Conservation (phyloP, 2,113 vertebrate species). For the Sapayoa aenigma region DNA sequence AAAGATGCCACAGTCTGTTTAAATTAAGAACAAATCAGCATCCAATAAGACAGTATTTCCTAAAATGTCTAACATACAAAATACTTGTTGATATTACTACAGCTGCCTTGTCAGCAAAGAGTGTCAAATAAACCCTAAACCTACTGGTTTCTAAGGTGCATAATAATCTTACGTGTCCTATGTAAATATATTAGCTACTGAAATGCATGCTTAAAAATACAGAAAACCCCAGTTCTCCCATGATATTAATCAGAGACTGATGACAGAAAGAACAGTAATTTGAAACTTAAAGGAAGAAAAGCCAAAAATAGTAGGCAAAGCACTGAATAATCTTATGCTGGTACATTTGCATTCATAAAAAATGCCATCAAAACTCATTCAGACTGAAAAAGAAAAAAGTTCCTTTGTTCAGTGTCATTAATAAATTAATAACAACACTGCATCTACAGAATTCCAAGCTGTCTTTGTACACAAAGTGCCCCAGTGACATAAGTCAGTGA, state of each 20-base stretch:
- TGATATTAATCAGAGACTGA: not conserved
- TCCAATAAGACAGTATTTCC: not conserved
- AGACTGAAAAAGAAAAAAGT: not conserved
- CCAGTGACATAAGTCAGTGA: not conserved
- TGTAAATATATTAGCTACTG: not conserved
- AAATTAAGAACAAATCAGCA: not conserved
- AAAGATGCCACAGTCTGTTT: not conserved
- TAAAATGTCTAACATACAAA: not conserved
- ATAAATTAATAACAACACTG: not conserved
- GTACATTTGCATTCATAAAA: not conserved
- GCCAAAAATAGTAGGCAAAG: not conserved
- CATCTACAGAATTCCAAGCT: not conserved
- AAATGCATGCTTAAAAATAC: not conserved
- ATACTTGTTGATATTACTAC: not conserved
- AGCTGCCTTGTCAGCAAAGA: not conserved
- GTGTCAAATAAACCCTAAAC: not conserved
- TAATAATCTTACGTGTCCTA: not conserved
- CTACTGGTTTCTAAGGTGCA: not conserved
- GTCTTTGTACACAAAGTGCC: not conserved
- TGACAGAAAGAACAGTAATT: not conserved
- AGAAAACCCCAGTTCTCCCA: fast-evolving
- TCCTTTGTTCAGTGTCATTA: not conserved
- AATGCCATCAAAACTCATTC: not conserved
- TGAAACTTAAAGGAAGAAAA: not conserved
- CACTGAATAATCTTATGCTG: not conserved